These are phyloP conservation scores for Rhabditoides inermis DNA, from an alignment of 2,888 invertebrate genomes.

Conservation along the genomic window DNA sequence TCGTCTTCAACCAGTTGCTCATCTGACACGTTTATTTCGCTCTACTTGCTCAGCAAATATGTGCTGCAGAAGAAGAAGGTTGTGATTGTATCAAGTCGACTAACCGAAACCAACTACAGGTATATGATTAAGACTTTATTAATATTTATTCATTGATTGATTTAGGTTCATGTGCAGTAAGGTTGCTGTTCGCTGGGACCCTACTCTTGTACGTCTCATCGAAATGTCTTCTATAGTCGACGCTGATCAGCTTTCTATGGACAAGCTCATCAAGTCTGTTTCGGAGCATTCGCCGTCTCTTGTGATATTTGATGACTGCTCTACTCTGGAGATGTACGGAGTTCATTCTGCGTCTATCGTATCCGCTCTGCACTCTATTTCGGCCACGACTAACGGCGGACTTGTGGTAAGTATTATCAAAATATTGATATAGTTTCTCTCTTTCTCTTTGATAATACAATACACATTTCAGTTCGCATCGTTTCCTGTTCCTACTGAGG, in stretches of 20 bases:
- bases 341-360: too few relatives aligned
- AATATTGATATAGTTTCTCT: not conserved
- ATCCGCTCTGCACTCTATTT: too few relatives aligned
- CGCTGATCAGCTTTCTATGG: not conserved
- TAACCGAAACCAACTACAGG: slow-evolving; percentile 3
- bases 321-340: too few relatives aligned
- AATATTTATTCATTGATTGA: not conserved
- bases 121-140: not conserved
- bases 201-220: slow-evolving; percentile 13
- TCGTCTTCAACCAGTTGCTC: not conserved
- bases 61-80: not conserved
- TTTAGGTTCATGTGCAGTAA: slow-evolving; percentile 19
- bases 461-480: not conserved
- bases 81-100: slow-evolving; percentile 1
- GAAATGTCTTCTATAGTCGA: slow-evolving; percentile 6
- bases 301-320: too few relatives aligned
- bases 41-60: slow-evolving; percentile 3
- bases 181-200: slow-evolving; percentile 18
- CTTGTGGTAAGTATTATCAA: too few relatives aligned
- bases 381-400: too few relatives aligned
- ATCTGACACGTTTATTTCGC: slow-evolving; percentile 7
- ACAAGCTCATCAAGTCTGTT: not conserved
- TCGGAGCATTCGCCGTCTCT: too few relatives aligned
- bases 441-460: not conserved
- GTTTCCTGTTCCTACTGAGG: not conserved